These are phyloP conservation scores for Sebastes paucispinis DNA, from an alignment of 2,797 vertebrate species.

Conservation along the genomic window DNA sequence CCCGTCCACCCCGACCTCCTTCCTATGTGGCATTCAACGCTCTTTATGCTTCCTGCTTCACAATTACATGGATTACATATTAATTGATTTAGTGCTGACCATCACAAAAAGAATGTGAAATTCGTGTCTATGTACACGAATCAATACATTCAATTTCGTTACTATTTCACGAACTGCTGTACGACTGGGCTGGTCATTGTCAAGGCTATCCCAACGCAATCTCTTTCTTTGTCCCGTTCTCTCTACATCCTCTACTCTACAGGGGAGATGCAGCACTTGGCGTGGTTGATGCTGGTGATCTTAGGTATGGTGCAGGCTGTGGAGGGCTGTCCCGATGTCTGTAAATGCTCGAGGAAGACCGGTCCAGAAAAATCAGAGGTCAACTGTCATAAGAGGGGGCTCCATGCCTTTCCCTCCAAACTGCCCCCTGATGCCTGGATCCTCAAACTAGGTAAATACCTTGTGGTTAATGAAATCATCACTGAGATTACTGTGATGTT, in stretches of 20 bases:
- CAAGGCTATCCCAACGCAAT: background rate
- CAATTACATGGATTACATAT: too few relatives aligned
- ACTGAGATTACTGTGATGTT: background rate
- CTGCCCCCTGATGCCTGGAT: constrained; percentile 81
- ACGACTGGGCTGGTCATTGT: too few relatives aligned
- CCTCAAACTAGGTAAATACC: constrained; percentile 77
- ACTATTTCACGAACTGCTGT: too few relatives aligned
- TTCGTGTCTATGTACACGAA: too few relatives aligned
- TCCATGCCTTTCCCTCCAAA: constrained; percentile 70
- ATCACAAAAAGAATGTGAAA: too few relatives aligned
- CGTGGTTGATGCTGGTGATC: constrained; percentile 30
- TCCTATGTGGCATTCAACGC: too few relatives aligned
- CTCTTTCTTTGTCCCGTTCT: background rate
- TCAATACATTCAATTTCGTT: too few relatives aligned
- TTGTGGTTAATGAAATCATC: background rate
- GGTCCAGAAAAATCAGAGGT: constrained; percentile 75
- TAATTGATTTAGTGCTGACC: too few relatives aligned
- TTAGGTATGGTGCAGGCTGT: constrained; percentile 42
- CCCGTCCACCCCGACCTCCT: too few relatives aligned
- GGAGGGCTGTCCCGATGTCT: constrained; percentile 71
- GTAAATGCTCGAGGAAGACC: constrained; percentile 74
- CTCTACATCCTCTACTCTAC: background rate
- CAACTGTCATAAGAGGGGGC: constrained; percentile 78
- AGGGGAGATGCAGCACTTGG: constrained; percentile 52
- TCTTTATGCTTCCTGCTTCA: too few relatives aligned